Evolutionary conservation across 2,113 vertebrate species (phyloP).

Genomic region (Dendrocopos noguchii): DNA sequence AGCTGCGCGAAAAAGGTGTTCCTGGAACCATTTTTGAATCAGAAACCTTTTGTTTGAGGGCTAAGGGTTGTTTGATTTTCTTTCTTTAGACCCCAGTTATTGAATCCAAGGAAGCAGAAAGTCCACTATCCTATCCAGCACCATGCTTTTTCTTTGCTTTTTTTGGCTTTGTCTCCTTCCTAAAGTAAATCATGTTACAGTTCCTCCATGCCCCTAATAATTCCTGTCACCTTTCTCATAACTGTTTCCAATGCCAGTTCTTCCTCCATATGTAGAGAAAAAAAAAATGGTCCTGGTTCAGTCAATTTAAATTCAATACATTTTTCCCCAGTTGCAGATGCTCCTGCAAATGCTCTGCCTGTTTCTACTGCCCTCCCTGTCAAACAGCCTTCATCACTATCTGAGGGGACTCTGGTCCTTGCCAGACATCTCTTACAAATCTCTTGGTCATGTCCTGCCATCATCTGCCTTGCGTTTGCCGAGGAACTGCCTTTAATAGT

Average conservation of each 20-base stretch:
- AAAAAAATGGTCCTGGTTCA: neutral
- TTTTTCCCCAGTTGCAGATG: neutral
- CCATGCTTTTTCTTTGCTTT: neutral
- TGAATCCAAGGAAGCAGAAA: neutral
- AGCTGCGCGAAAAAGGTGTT: neutral
- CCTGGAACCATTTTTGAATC: neutral
- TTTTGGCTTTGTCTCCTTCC: neutral
- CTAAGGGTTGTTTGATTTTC: neutral
- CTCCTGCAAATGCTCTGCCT: neutral
- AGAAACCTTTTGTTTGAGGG: neutral
- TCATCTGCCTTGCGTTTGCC: neutral
- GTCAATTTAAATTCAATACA: neutral
- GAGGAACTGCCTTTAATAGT: neutral
- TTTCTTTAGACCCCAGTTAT: neutral
- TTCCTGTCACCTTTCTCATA: neutral
- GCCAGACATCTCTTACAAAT: neutral
- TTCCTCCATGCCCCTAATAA: neutral
- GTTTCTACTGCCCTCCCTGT: neutral
- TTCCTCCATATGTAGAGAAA: neutral
- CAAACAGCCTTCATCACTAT: neutral
- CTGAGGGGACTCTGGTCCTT: neutral
- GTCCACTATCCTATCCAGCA: neutral
- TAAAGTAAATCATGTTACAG: neutral
- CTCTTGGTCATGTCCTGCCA: neutral
- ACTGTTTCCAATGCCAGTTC: neutral